Evolutionary conservation across 2,888 invertebrate species (phyloP).

Genomic region (Mamestra brassicae): DNA sequence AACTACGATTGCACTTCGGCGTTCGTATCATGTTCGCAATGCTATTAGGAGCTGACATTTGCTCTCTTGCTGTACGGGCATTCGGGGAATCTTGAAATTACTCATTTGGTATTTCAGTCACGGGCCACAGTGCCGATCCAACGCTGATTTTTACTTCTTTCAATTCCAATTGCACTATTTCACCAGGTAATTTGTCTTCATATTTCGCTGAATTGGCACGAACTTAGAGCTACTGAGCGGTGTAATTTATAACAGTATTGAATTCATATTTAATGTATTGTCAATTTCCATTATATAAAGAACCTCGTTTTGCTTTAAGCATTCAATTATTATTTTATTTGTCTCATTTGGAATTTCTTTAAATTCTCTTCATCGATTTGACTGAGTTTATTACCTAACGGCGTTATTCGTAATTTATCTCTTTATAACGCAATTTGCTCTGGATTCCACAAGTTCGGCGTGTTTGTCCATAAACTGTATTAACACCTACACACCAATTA

Average conservation of each 20-base stretch:
- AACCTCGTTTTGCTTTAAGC: not conserved
- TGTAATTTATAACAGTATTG: constrained; percentile 39
- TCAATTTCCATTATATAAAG: constrained; percentile 8
- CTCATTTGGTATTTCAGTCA: constrained; percentile 89
- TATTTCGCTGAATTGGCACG: constrained; percentile 71
- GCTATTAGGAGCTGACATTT: constrained; percentile 89
- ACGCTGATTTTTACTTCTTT: constrained; percentile 90
- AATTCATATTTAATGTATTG: constrained; percentile 31
- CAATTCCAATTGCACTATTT: constrained; percentile 88
- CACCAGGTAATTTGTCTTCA: constrained; percentile 87
- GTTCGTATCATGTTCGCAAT: constrained; percentile 84
- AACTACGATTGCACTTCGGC: constrained; percentile 82
- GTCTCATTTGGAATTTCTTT: constrained; percentile 5
- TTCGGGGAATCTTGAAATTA: constrained; percentile 89
- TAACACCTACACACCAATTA: constrained; percentile 76
- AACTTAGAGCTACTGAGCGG: constrained; percentile 40
- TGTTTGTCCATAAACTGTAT: constrained; percentile 42
- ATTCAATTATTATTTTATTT: constrained; percentile 16
- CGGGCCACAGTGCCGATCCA: constrained; percentile 82
- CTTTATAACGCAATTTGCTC: constrained; percentile 24
- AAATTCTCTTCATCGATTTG: constrained; percentile 4
- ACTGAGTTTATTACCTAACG: constrained; percentile 31
- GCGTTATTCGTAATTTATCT: constrained; percentile 35
- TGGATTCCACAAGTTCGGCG: constrained; percentile 22
- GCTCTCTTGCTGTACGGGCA: constrained; percentile 82